Conservation (phyloP, 1,140 invertebrate genomes). For the Saxidomus purpurata region DNA sequence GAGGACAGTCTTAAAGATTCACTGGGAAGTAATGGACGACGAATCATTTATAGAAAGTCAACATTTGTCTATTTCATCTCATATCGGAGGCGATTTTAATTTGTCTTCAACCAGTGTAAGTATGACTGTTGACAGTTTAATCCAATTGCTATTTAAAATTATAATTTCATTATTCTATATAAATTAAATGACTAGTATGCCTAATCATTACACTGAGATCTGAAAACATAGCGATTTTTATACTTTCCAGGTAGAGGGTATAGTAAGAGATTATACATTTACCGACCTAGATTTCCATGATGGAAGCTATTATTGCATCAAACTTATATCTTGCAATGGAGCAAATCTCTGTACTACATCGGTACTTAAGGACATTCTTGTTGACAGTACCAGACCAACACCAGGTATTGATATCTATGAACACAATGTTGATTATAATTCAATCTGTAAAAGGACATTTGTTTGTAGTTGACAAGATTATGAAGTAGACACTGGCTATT, state of each 20-base stretch:
- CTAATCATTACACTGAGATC: no score
- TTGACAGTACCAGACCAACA: slow-evolving; percentile 49
- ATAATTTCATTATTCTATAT: not conserved
- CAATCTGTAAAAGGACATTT: no score
- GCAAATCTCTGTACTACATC: slow-evolving; percentile 37
- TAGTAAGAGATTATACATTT: slow-evolving; percentile 49
- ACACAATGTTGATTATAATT: no score
- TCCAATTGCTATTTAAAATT: no score
- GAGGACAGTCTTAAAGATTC: slow-evolving; percentile 11
- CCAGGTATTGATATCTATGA: not conserved
- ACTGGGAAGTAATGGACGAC: slow-evolving; percentile 29
- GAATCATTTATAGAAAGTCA: slow-evolving; percentile 50
- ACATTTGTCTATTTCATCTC: slow-evolving; percentile 49
- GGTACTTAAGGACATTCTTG: not conserved
- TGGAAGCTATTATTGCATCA: slow-evolving; percentile 48
- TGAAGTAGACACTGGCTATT: no score
- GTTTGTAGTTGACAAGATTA: no score
- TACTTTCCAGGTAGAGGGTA: slow-evolving; percentile 30
- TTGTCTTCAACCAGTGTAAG: slow-evolving; percentile 33
- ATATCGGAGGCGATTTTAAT: slow-evolving; percentile 61
- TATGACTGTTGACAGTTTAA: no score
- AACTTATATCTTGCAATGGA: slow-evolving; percentile 46
- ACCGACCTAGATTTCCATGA: slow-evolving; percentile 48
- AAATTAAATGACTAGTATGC: no score
- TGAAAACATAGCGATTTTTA: no score